A percentile compares a stretch with the other conserved stretches of the same genome.
Evolutionary conservation across 2,888 invertebrate genomes (phyloP).

Genomic region (Drosophila colorata): DNA sequence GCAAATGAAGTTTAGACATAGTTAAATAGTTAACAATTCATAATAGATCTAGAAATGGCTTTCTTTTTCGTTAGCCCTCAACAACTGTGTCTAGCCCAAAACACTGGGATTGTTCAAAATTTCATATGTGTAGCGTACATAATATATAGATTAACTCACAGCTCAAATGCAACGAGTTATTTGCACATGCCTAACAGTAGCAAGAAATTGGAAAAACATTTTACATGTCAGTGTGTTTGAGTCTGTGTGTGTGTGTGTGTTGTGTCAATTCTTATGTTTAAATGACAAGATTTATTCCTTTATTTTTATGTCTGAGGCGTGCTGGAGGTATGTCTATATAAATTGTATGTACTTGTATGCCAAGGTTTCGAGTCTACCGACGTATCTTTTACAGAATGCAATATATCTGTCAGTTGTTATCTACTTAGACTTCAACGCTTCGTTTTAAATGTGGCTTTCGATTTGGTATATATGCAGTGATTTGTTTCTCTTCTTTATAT

Average conservation of each 20-base stretch:
- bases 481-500: slow-evolving; percentile 21
- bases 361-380: slow-evolving; percentile 16
- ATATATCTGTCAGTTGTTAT: slow-evolving; percentile 1
- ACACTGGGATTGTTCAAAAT: neutral
- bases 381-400: neutral
- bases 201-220: slow-evolving; percentile 25
- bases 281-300: slow-evolving; percentile 39
- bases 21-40: slow-evolving; percentile 47
- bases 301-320: slow-evolving; percentile 55
- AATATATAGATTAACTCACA: slow-evolving; percentile 65
- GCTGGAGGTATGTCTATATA: slow-evolving; percentile 70
- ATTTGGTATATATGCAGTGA: neutral
- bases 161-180: slow-evolving; percentile 66
- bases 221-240: slow-evolving; percentile 12
- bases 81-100: slow-evolving; percentile 30
- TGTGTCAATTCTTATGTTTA: slow-evolving; percentile 16
- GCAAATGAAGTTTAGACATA: slow-evolving; percentile 33
- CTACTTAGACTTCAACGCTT: slow-evolving; percentile 29
- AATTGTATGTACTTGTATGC: slow-evolving; percentile 45
- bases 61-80: slow-evolving; percentile 22
- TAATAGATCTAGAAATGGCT: slow-evolving; percentile 41
- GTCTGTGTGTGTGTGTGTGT: slow-evolving; percentile 2
- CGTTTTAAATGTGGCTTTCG: too few species aligned
- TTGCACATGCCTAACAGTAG: slow-evolving; percentile 42
- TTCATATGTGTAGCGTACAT: slow-evolving; percentile 19